These are phyloP conservation scores for Pollimyrus isidori DNA, from an alignment of 2,113 vertebrate species.

Conservation along the genomic window DNA sequence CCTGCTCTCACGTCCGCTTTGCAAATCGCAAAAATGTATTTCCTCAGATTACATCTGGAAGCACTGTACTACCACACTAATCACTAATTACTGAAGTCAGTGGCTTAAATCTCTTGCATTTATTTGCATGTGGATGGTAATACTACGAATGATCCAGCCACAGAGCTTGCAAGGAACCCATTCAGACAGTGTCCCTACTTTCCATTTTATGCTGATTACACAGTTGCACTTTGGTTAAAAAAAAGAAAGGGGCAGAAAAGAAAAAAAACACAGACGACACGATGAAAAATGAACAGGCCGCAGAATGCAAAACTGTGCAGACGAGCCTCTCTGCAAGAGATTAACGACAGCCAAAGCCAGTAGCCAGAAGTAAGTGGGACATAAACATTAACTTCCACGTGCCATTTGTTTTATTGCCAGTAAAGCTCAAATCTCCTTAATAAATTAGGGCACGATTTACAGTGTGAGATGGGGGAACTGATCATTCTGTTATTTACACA, in stretches of 20 bases:
- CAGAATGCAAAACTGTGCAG: slow-evolving; percentile 47
- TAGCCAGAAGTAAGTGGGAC: slow-evolving; percentile 45
- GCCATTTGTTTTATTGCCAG: slow-evolving; percentile 36
- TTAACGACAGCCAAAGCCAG: slow-evolving; percentile 42
- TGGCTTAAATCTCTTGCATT: slow-evolving; percentile 1
- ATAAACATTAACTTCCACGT: slow-evolving; percentile 45
- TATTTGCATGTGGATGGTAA: neutral
- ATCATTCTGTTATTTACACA: slow-evolving; percentile 33
- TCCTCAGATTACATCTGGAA: neutral
- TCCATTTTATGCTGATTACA: slow-evolving; percentile 49
- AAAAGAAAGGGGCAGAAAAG: slow-evolving; percentile 9
- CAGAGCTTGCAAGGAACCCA: neutral
- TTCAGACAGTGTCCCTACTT: slow-evolving; percentile 17
- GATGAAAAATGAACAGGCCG: slow-evolving; percentile 49
- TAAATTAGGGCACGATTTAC: slow-evolving; percentile 45
- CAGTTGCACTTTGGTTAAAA: slow-evolving; percentile 37
- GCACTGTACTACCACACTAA: neutral
- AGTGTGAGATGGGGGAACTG: slow-evolving; percentile 33
- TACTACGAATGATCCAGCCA: neutral
- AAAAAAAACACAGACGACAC: slow-evolving; percentile 41
- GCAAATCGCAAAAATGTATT: neutral
- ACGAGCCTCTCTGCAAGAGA: slow-evolving; percentile 45
- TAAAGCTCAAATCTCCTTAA: slow-evolving; percentile 39
- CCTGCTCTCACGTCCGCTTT: neutral
- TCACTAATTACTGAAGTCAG: slow-evolving; percentile 10